Evolutionary conservation across 2,888 invertebrate genomes (phyloP), one percentile per base, ranked within the genome.

Genomic region (Cordilura impudica): DNA sequence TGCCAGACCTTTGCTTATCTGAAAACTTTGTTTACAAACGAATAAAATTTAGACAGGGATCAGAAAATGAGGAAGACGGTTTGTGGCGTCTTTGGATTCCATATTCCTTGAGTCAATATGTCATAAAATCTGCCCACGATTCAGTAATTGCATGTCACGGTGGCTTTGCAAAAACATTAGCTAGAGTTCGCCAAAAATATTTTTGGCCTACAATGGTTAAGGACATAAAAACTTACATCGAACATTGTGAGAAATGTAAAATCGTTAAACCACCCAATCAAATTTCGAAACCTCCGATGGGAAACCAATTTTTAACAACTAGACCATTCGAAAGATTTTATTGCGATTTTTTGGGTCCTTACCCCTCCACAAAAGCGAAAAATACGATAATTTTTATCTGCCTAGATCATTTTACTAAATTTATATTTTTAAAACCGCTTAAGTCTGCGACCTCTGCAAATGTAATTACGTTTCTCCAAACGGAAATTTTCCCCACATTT

Each of bases 81-180:
- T 14, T 53, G 12, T 65, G 51, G 65, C 35, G 65, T n/a, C 14
- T 65, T 12, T 65, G 51, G 65, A 35, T 65, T 4, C 51, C 65
- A n/a, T 21, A 35, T 14, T 35, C 39, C 14, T 35, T 65, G 51
- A 21, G 51, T 8, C 16, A 51, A 12, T 16, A 31, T 4, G 54
- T 31, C 8, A 54, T 54, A 8, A 3, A 29, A 31, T 31, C 14
- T 8, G 54, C 18, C 3, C 54, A 54, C 16, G 5, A 4, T 7
- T 29, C 54, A 6, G 6, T 26, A 5, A 3, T 53, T 29, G 31
- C 49, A 2, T 65, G 51, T 12, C 65, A 65, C 14, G 65, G 65
- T 12, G 65, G 65, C 19, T 26, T 35, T 21, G 14, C 35, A 14
- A 61, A 61, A 47, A 61, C 61, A 2, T 12, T 49, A 12, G n/a